Base-by-base conservation (phyloP, 2,113 vertebrate genomes). In the Rafetus swinhoei region DNA sequence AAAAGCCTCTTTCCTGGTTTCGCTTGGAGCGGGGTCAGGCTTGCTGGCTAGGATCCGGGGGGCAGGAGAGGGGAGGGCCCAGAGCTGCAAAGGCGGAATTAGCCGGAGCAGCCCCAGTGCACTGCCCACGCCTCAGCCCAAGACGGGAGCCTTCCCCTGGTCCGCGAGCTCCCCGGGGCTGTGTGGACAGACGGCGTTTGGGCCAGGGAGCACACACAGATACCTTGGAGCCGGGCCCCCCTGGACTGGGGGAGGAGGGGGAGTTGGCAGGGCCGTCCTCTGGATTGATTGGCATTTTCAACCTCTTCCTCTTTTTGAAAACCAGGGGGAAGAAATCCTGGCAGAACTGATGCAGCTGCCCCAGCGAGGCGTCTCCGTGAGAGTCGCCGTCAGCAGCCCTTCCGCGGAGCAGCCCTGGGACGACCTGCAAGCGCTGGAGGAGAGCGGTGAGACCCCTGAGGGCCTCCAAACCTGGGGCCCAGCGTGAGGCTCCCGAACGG, bases 261-360 rank as follows among this genome's bases (percentile, higher is more conserved):
- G 39, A 45, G 39, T 45, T 5, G 39, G 39, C 62, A 65, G 62
- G 12, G 52, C 19, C 4, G 0, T 27, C 56, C 50, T 9, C 45
- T 2, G 1, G 0, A 4, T 14, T 84, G 13, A 27, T 25, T 7
- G 1, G 24, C 0, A 1, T 32, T 89, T 81, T 56, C 24, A 55
- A 77, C 13, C 39, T 45, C 39, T 45, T 62, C 4, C 21, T 2
- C 12, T 27, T 45, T 35, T 25, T 19, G 50, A n/a, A 32, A 14
- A 6, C 5, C 96, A 99, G 99, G 99, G 99, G 0, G 98, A 99
- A 94, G 84, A 96, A 18, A 82, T 99, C 69, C 95, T 99, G 53
- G 87, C 95, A 80, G 98, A 97, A 18, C 97, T 99, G 0, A 94
- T 97, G 24, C 87, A 93, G 1, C 86, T 99, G 4, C 97, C 99